Percentiles rank a stretch among this genome's conserved stretches.
These are phyloP conservation scores for Euborellia annulipes DNA, from an alignment of 1,140 invertebrate species.

Conservation along the genomic window DNA sequence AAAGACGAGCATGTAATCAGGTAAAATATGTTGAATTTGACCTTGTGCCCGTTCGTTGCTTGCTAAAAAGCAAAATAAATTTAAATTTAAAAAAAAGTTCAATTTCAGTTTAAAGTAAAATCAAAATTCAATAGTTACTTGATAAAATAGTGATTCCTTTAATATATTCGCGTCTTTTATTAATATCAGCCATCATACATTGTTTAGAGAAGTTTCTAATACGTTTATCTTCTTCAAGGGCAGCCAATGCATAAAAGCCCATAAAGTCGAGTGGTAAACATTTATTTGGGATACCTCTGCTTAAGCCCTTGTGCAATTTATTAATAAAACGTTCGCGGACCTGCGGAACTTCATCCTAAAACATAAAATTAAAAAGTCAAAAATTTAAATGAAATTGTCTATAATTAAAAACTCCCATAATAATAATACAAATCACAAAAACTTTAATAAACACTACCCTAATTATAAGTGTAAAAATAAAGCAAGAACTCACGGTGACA, in stretches of 20 bases:
- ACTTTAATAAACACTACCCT: too few relatives aligned
- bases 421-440: too few relatives aligned
- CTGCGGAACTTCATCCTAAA: constrained; percentile 70
- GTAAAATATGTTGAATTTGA: constrained; percentile 72
- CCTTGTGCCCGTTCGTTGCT: constrained; percentile 45
- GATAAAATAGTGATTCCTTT: constrained; percentile 45
- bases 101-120: too few relatives aligned
- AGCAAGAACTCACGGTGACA: constrained; percentile 70
- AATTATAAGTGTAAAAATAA: too few relatives aligned
- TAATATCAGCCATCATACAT: constrained; percentile 74
- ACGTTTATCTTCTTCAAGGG: constrained; percentile 66
- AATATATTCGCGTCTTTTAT: constrained; percentile 78
- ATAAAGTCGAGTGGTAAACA: constrained; percentile 92
- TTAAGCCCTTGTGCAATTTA: constrained; percentile 82
- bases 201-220: constrained; percentile 48
- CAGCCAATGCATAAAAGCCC: constrained; percentile 82
- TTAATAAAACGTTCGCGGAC: constrained; percentile 77
- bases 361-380: constrained; percentile 10
- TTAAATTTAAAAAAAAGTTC: too few relatives aligned
- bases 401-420: neutral
- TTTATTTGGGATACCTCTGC: constrained; percentile 65
- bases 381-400: constrained; percentile 1
- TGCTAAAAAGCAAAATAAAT: constrained; percentile 12
- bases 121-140: too few relatives aligned
- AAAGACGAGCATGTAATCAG: constrained; percentile 93